Evolutionary conservation across 2,888 invertebrate genomes (phyloP).

Genomic region (Napeogenes sylphis): DNA sequence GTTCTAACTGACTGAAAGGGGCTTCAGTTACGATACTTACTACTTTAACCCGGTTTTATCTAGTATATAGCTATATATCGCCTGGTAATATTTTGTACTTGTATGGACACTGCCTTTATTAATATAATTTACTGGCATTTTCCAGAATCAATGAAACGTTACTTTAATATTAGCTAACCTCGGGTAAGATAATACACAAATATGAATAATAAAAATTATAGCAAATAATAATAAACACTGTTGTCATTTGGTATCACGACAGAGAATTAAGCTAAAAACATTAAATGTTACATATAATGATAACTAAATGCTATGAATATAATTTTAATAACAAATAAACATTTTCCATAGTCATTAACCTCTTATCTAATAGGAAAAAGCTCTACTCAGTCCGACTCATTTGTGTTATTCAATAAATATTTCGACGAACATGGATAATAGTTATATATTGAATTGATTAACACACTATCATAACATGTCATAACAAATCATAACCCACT

Average conservation of each 20-base stretch:
- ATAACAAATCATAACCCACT: too few relatives aligned
- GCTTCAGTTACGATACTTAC: conserved; percentile 10
- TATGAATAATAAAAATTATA: neutral
- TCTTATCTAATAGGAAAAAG: conserved; percentile 1
- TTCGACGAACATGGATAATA: neutral
- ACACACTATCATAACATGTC: too few relatives aligned
- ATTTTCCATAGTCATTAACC: neutral
- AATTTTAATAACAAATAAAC: too few relatives aligned
- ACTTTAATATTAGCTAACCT: neutral
- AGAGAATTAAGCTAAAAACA: too few relatives aligned
- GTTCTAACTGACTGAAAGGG: conserved; percentile 10
- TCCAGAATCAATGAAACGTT: conserved; percentile 2
- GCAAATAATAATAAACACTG: too few relatives aligned
- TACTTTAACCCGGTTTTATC: conserved; percentile 12
- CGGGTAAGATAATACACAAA: neutral
- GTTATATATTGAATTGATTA: neutral
- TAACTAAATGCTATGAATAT: too few relatives aligned
- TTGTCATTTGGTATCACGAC: too few relatives aligned
- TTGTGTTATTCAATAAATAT: neutral
- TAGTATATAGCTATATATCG: neutral
- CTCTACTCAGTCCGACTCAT: neutral
- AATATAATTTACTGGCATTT: neutral
- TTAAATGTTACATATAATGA: too few relatives aligned
- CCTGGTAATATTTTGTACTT: neutral
- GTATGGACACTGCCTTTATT: neutral